Conservation (phyloP, 2,888 invertebrate genomes). For the Lysandra bellargus region DNA sequence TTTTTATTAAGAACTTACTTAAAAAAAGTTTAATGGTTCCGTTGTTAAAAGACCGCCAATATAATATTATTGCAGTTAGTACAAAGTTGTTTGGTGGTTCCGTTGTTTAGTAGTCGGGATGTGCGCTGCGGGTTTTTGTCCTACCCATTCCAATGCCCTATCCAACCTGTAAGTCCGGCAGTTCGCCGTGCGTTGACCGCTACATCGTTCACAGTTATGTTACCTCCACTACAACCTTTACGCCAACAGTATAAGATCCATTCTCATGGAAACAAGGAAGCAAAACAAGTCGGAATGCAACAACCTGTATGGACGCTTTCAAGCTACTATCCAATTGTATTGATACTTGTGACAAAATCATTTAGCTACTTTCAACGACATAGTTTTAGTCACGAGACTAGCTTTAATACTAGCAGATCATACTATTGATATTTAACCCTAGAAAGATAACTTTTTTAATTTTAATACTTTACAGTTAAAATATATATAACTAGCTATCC, state of each 20-base stretch:
- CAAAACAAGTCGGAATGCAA: constrained; percentile 38
- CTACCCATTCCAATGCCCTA: constrained; percentile 76
- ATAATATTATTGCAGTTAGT: neutral
- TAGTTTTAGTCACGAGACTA: too few relatives aligned
- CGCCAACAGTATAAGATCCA: neutral
- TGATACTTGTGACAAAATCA: constrained; percentile 13
- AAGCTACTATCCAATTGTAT: constrained; percentile 43
- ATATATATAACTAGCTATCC: too few relatives aligned
- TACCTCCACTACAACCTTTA: neutral
- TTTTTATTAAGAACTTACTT: constrained; percentile 57
- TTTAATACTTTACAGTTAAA: too few relatives aligned
- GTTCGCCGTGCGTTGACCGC: constrained; percentile 79
- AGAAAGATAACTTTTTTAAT: too few relatives aligned
- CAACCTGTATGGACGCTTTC: constrained; percentile 65
- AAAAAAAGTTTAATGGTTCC: too few relatives aligned
- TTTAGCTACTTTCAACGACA: neutral
- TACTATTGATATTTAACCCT: too few relatives aligned
- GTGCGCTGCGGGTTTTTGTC: constrained; percentile 67
- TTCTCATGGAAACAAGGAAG: neutral
- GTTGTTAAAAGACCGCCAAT: too few relatives aligned
- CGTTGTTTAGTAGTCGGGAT: constrained; percentile 63
- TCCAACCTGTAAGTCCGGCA: constrained; percentile 79
- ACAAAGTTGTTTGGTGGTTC: constrained; percentile 38
- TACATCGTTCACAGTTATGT: constrained; percentile 15
- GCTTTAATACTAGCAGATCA: too few relatives aligned